Conservation (phyloP, 1,140 invertebrate genomes). For the Penaeus indicus region DNA sequence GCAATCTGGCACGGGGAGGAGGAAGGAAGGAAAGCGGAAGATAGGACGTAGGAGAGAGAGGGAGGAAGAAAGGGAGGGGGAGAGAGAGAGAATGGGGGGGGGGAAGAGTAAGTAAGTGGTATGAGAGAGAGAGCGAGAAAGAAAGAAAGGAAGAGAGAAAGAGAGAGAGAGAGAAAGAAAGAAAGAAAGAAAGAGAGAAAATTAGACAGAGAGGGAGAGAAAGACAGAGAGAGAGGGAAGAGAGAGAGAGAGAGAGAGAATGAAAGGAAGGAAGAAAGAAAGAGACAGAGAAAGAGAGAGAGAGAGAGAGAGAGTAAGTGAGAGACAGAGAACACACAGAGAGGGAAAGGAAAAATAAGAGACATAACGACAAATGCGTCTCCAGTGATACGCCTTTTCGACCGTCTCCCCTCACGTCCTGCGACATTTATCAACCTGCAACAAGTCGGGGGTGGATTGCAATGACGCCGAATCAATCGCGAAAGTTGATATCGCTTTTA, state of each 20-base stretch:
- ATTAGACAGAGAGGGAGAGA: neutral
- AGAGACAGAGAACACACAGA: neutral
- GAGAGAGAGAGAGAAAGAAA: neutral
- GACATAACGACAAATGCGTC: neutral
- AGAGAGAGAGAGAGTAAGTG: neutral
- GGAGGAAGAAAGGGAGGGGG: neutral
- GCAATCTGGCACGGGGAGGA: neutral
- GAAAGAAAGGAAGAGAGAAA: neutral
- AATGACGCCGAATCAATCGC: too few relatives aligned
- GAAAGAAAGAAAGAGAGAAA: too few relatives aligned
- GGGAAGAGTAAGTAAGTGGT: neutral
- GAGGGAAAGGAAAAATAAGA: slow-evolving; percentile 17
- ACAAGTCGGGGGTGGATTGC: too few relatives aligned
- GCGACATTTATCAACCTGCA: too few relatives aligned
- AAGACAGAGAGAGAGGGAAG: too few relatives aligned
- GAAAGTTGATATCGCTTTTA: too few relatives aligned
- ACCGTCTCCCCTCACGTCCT: too few relatives aligned
- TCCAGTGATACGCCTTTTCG: too few relatives aligned
- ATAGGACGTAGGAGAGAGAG: neutral
- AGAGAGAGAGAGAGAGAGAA: too few relatives aligned
- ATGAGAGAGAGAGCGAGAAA: neutral
- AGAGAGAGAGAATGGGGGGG: neutral
- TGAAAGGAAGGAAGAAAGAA: too few relatives aligned
- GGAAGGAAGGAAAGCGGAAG: neutral
- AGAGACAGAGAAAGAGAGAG: neutral